Base-by-base conservation (phyloP, 2,888 invertebrate genomes). In the Eumacrocentrus americanus region DNA sequence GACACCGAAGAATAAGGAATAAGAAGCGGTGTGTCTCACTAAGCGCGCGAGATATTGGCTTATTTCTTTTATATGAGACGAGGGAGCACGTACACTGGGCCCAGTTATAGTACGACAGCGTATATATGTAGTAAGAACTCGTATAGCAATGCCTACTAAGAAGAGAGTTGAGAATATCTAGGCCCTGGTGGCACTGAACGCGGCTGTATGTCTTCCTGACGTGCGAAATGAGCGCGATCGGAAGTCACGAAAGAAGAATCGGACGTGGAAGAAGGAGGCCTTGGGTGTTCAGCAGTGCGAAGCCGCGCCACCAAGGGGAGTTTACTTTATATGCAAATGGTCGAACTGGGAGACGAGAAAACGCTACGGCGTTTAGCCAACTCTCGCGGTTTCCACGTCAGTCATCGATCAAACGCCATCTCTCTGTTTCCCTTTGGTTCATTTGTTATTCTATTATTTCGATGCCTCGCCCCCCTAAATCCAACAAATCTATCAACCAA, bases 301-400 rank as follows among this genome's bases (percentile, higher is more conserved):
- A 57, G 38, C 51, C 25, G 35, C 23, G 20, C 16, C 38, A 60
- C 46, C 65, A 67, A 61, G 67, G 55, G 65, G 70, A 72, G 72
- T 75, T 78, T 78, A 78, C 78, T 78, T 78, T 78, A 78, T 78
- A 78, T 78, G 78, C 73, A 78, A 78, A 78, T 78, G 66, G 66
- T 68, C 68, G 71, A 71, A 70, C 63, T 68, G 69, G 67, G 70
- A 54, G 48, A 70, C 68, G 64, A 62, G 70, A 67, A 12, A 44
- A 35, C 42, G 40, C 61, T 59, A 48, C 55, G 52, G 63, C 59
- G 60, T 64, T 66, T 62, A 58, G 50, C 46, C 53, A 44, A 53
- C 51, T 57, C 22, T 48, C 51, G 44, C 50, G 34, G 37, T 58
- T 50, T 35, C 57, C 55, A 53, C 48, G 47, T 58, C 51, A 58